Evolutionary conservation across 2,113 vertebrate genomes (phyloP), one percentile per base, ranked within the genome.

Genomic region (Protomyctophum bolini): DNA sequence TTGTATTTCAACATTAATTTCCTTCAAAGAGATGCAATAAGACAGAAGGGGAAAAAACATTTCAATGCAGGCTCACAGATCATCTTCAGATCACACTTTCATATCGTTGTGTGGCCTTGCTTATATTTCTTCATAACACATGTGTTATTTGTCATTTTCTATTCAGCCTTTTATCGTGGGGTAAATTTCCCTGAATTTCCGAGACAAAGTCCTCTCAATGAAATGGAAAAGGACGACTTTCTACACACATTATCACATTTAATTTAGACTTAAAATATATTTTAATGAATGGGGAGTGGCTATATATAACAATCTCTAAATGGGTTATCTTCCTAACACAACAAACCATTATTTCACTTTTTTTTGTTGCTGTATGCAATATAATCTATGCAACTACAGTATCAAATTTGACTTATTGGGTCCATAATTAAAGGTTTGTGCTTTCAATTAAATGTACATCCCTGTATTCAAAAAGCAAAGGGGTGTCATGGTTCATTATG

Each of bases 371-470:
- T 74, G 14, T 81, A 77, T 41, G 52, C 51, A 67, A 8, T 68
- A 79, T 70, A 52, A 70, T 66, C 58, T 72, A 75, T 72, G 69
- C 75, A 85, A 68, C 73, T 80, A 86, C 80, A 72, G 58, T 70
- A 55, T 79, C 14, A 50, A 58, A 49, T 70, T 50, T 55, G 50
- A 67, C 59, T 10, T 46, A 56, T 61, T 33, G 65, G 55, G 70
- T 70, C 59, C 2, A 57, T 69, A 14, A 10, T 83, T 87, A 84
- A 92, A 91, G 84, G 85, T 87, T 93, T 92, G 87, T 92, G 91
- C 91, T 93, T 91, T 86, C 70, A 66, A 84, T 41, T 41, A 41
- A 41, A 41, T 41, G 5, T 29, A 83, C 69, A 64, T 85, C 82
- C 82, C 82, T 89, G 81, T 75, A 81, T 80, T 75, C 55, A 67